Conservation (phyloP, 1,140 invertebrate genomes). For the Phortica variegata region DNA sequence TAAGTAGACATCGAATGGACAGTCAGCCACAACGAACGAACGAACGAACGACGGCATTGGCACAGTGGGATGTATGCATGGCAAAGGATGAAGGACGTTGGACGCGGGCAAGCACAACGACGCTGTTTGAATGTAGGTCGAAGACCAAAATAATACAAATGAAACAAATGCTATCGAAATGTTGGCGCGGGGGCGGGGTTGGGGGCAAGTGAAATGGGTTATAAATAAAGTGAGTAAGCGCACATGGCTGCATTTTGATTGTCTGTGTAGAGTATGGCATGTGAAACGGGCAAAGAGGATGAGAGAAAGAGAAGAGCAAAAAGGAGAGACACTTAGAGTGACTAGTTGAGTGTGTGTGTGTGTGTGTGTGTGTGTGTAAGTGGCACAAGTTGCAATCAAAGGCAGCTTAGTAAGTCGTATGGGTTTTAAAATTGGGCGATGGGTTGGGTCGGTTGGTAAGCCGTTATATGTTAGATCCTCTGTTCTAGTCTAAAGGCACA, state of each 20-base stretch:
- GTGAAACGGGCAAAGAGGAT: too few species aligned
- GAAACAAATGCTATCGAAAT: too few species aligned
- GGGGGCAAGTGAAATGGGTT: conserved; percentile 23
- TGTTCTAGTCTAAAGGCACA: too few species aligned
- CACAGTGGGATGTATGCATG: background rate
- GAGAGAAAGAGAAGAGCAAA: conserved; percentile 20
- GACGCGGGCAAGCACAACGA: too few species aligned
- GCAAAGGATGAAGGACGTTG: conserved; percentile 5
- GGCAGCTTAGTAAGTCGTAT: too few species aligned
- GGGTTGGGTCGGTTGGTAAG: too few species aligned
- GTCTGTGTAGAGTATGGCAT: conserved; percentile 49
- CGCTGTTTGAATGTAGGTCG: too few species aligned
- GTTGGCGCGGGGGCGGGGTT: background rate
- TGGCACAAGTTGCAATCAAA: too few species aligned
- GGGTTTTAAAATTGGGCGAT: conserved; percentile 5
- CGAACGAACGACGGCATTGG: conserved; percentile 16
- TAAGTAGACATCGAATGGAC: conserved; percentile 40
- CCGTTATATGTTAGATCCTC: too few species aligned
- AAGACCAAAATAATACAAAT: too few species aligned
- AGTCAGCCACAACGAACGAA: conserved; percentile 31
- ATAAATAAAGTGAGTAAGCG: conserved; percentile 49
- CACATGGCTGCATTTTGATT: conserved; percentile 54
- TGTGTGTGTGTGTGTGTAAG: background rate
- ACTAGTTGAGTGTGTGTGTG: background rate
- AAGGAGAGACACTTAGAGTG: conserved; percentile 26